Base-by-base conservation (phyloP, 2,888 invertebrate genomes). In the Heliconius hortense region DNA sequence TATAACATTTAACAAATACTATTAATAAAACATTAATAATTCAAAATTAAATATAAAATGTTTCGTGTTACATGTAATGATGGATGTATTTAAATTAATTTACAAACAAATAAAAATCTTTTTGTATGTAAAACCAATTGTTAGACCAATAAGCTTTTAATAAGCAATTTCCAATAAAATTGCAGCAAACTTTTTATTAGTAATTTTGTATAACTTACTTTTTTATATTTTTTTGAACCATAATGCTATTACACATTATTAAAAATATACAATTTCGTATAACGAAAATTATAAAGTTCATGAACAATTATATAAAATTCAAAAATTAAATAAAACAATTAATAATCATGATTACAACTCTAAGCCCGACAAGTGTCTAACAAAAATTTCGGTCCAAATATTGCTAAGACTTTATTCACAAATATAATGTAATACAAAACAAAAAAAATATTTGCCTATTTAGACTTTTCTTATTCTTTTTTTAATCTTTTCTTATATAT, bases 31-130 rank as follows among this genome's bases (percentile, higher is more conserved):
- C 43, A 74, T 59, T 75, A 31, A 70, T 66, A 73, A 73, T 73
- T 15, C 60, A 75, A 75, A 77, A 75, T 56, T 66, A 67, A 43
- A 62, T 60, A 73, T 35, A 74, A 63, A 59, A 76, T 78, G 77
- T 78, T 43, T 72, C 48, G 77, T 78, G 77, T 78, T 78, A 78
- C 62, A 78, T 78, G 77, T 71, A 60, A 76, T 78, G 72, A 66
- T 48, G 68, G 72, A 59, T 77, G 70, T 69, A 74, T 74, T 43
- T 72, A 56, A 69, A 56, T 69, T 72, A 69, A 69, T 24, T 69
- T 56, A 75, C 71, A 71, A 76, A 76, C 66, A 63, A 56, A 43
- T 24, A 24, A 31, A 18, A 48, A 35, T 62, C 11, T 39, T 53
- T 69, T 59, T 26, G 3, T 56, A 43, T 68, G n/a, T 56, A 53